Percentiles rank a stretch among this genome's conserved stretches.
These are phyloP conservation scores for Macrotrachela quadricornifera DNA, from an alignment of 1,140 invertebrate genomes.

Conservation along the genomic window DNA sequence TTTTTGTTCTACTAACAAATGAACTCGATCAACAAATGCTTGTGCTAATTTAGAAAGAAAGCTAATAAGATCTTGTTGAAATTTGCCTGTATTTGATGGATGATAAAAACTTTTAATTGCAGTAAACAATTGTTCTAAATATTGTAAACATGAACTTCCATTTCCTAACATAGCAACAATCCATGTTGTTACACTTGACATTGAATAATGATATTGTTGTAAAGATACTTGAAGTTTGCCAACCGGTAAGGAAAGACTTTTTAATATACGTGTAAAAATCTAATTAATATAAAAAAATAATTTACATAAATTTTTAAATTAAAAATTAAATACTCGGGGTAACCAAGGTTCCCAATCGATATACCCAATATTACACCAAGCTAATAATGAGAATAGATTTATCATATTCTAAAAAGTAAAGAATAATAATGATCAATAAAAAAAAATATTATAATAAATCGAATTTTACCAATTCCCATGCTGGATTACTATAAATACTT, in stretches of 20 bases:
- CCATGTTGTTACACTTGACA: conserved; percentile 28
- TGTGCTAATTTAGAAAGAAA: not conserved
- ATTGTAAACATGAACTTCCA: conserved; percentile 39
- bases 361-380: conserved; percentile 51
- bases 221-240: too few species aligned
- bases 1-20: not conserved
- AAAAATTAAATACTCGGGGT: conserved; percentile 31
- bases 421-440: conserved; percentile 9
- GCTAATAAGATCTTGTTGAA: not conserved
- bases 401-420: conserved; percentile 40
- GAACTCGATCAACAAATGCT: not conserved
- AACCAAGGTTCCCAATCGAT: conserved; percentile 66
- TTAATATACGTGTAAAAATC: too few species aligned
- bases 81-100: conserved; percentile 53
- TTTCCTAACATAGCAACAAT: conserved; percentile 41
- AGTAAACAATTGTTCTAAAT: conserved; percentile 57
- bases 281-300: too few species aligned
- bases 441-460: conserved; percentile 9
- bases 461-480: conserved; percentile 45
- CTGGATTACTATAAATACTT: conserved; percentile 43
- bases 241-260: too few species aligned
- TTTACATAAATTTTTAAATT: too few species aligned
- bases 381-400: conserved; percentile 47
- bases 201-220: too few species aligned
- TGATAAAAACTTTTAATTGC: conserved; percentile 66